Percentiles rank a stretch among this genome's conserved stretches.
Evolutionary conservation across 1,140 invertebrate genomes (phyloP).

Genomic region (Watersipora subatra): DNA sequence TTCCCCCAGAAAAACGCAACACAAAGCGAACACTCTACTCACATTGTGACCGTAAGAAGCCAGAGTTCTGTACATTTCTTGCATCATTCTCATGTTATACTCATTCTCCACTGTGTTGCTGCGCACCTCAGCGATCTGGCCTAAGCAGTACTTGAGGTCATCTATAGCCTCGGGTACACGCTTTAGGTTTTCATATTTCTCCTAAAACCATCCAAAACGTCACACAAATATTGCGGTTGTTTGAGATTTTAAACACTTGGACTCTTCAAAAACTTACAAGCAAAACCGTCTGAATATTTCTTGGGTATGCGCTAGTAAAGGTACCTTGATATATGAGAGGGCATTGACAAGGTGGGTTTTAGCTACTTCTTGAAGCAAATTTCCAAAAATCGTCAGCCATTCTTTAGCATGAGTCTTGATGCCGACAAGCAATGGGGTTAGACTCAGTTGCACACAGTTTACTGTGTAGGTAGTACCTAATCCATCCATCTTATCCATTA

Average conservation of each 20-base stretch:
- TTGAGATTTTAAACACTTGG: too few relatives aligned
- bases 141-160: background rate
- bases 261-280: too few relatives aligned
- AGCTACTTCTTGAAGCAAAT: background rate
- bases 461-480: background rate
- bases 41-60: background rate
- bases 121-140: background rate
- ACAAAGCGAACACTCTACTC: background rate
- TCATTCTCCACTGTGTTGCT: slow-evolving; percentile 2
- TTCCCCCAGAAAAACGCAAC: background rate
- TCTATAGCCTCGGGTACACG: background rate
- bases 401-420: background rate
- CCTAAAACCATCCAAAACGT: too few relatives aligned
- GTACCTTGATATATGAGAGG: background rate
- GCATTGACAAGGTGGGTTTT: background rate
- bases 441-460: background rate
- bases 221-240: too few relatives aligned
- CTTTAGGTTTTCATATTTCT: background rate
- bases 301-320: too few relatives aligned
- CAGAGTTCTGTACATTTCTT: background rate
- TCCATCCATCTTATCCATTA: background rate
- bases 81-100: background rate
- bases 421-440: background rate
- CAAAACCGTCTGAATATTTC: too few relatives aligned
- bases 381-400: background rate